Percentiles rank a stretch among this genome's conserved stretches.
These are phyloP conservation scores for Colistium nudipinnis DNA, from an alignment of 2,113 vertebrate genomes.

Conservation along the genomic window DNA sequence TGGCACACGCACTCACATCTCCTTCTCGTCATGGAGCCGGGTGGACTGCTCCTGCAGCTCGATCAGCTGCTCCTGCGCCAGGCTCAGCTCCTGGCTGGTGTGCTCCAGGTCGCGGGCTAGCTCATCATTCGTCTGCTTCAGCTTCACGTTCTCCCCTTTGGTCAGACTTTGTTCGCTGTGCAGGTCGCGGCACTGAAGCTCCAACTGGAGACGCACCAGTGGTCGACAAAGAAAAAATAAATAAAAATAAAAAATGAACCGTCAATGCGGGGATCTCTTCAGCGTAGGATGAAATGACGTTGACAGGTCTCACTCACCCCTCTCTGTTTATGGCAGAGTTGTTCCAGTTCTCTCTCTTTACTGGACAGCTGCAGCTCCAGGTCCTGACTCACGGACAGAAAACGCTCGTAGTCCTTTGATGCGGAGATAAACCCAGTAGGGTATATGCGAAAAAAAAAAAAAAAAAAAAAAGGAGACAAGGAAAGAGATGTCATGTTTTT, in stretches of 20 bases:
- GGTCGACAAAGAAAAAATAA: not conserved
- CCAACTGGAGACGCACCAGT: conserved; percentile 79
- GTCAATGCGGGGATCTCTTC: too few relatives aligned
- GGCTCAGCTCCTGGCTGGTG: conserved; percentile 81
- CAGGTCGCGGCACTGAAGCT: conserved; percentile 86
- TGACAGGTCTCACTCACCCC: conserved; percentile 72
- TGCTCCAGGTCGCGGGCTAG: conserved; percentile 85
- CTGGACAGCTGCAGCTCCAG: conserved; percentile 84
- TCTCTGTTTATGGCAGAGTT: conserved; percentile 87
- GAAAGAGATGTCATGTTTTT: not conserved
- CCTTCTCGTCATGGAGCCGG: conserved; percentile 87
- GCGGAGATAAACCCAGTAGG: not conserved
- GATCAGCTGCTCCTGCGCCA: conserved; percentile 86
- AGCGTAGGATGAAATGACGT: not conserved
- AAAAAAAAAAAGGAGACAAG: not conserved
- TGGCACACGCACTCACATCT: conserved; percentile 94
- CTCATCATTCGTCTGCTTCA: conserved; percentile 89
- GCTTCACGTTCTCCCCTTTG: conserved; percentile 88
- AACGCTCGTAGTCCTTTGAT: conserved; percentile 86
- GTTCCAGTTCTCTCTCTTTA: conserved; percentile 90
- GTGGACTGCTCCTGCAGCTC: conserved; percentile 86
- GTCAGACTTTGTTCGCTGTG: conserved; percentile 87
- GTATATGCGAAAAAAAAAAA: not conserved
- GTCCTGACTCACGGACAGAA: conserved; percentile 84
- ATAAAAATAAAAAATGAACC: too few relatives aligned